A percentile compares a stretch with the other conserved stretches of the same genome.
These are phyloP conservation scores for Trogon surrucura DNA, from an alignment of 2,113 vertebrate genomes.

Conservation along the genomic window DNA sequence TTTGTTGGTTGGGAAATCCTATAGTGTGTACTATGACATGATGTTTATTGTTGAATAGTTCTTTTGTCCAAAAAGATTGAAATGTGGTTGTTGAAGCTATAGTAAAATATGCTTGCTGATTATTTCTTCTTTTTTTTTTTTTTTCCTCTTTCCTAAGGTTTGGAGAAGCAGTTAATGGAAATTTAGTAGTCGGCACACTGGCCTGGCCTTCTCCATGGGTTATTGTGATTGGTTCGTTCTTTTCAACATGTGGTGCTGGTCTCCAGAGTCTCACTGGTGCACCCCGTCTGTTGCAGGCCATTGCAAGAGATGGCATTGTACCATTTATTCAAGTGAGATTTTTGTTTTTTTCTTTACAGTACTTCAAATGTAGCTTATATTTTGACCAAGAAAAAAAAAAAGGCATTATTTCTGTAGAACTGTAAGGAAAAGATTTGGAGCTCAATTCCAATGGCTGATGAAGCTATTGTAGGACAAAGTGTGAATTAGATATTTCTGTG, in stretches of 20 bases:
- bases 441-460: background rate
- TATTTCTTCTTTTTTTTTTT: background rate
- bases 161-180: constrained; percentile 92
- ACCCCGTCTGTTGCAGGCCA: constrained; percentile 92
- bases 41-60: background rate
- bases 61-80: background rate
- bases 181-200: constrained; percentile 91
- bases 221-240: constrained; percentile 97
- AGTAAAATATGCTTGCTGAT: background rate
- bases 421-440: background rate
- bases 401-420: background rate
- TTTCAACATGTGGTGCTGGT: constrained; percentile 95
- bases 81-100: background rate
- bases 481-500: background rate
- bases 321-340: constrained; percentile 89
- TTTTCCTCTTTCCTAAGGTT: constrained; percentile 75
- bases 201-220: constrained; percentile 99
- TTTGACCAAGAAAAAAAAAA: background rate
- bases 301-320: constrained; percentile 92
- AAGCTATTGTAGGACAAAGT: background rate
- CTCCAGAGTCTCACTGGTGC: constrained; percentile 95
- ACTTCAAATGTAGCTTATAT: background rate
- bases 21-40: fast-evolving
- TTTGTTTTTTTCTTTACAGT: background rate
- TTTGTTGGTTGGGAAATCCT: background rate